phyloP scores from a whole-genome alignment of 1,140 invertebrate species.

The Listronotus bonariensis region DNA sequence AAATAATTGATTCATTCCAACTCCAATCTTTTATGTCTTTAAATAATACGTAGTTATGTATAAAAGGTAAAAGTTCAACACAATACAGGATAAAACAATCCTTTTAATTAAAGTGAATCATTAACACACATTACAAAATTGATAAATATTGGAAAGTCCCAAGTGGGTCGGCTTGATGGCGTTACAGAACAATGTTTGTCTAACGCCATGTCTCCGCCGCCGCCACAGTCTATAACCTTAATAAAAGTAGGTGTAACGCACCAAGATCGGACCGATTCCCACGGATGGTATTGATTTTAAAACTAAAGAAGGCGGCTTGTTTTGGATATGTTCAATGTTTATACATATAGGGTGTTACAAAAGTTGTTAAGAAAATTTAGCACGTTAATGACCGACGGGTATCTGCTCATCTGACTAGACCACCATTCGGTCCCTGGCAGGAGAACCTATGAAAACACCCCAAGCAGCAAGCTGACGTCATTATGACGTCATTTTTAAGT shows the following conservation, averaged over 20 bases:
- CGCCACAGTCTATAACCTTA: slow-evolving; percentile 9
- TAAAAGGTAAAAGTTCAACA: too few species aligned
- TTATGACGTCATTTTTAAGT: too few species aligned
- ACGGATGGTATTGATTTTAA: slow-evolving; percentile 26
- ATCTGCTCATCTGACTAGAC: too few species aligned
- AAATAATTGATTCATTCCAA: too few species aligned
- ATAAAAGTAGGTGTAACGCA: slow-evolving; percentile 27
- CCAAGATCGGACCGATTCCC: slow-evolving; percentile 18
- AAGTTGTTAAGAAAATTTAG: too few species aligned
- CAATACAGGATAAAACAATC: too few species aligned
- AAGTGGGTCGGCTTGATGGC: slow-evolving; percentile 17
- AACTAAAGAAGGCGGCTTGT: slow-evolving; percentile 17
- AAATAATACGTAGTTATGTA: too few species aligned
- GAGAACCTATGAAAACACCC: too few species aligned
- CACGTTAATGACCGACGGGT: too few species aligned
- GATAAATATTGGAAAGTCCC: slow-evolving; percentile 20
- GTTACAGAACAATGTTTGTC: slow-evolving; percentile 25
- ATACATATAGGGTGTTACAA: background rate
- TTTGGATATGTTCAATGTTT: slow-evolving; percentile 3
- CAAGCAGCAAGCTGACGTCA: too few species aligned
- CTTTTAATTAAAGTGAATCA: background rate
- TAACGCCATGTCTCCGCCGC: slow-evolving; percentile 2
- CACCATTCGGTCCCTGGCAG: too few species aligned
- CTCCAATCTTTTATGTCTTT: too few species aligned
- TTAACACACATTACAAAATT: slow-evolving; percentile 14